Conservation (phyloP, 2,888 invertebrate genomes). For the Acanthosoma haemorrhoidale region DNA sequence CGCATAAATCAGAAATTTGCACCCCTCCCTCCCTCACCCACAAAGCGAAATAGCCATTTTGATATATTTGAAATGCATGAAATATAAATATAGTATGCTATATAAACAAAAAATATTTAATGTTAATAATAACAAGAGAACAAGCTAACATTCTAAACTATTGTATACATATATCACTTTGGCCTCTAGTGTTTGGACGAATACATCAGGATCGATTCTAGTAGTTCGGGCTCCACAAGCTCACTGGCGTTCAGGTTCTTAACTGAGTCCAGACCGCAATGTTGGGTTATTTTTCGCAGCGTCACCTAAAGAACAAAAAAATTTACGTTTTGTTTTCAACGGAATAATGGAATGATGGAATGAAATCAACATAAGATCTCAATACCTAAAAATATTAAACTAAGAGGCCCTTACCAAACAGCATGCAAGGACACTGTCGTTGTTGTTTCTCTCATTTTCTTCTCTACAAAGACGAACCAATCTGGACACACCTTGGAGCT, state of each 20-base stretch:
- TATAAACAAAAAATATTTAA: too few relatives aligned
- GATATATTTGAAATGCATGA: too few relatives aligned
- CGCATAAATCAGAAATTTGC: too few relatives aligned
- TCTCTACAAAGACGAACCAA: slow-evolving; percentile 65
- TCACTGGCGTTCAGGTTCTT: slow-evolving; percentile 61
- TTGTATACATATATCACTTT: not conserved
- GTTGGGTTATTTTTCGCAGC: slow-evolving; percentile 57
- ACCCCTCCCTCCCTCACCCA: too few relatives aligned
- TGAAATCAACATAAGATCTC: too few relatives aligned
- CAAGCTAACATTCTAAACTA: too few relatives aligned
- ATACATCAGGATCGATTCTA: slow-evolving; percentile 73
- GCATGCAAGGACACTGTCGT: slow-evolving; percentile 62
- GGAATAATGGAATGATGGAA: too few relatives aligned
- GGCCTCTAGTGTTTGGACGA: slow-evolving; percentile 57
- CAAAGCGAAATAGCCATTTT: too few relatives aligned
- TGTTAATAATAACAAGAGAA: too few relatives aligned
- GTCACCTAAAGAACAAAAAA: slow-evolving; percentile 53
- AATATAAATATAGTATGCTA: too few relatives aligned
- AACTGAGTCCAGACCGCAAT: slow-evolving; percentile 53
- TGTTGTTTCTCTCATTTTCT: slow-evolving; percentile 56
- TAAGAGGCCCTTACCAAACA: slow-evolving; percentile 52
- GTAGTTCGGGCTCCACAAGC: slow-evolving; percentile 65
- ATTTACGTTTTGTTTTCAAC: too few relatives aligned
- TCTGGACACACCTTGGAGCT: slow-evolving; percentile 60
- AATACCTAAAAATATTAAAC: not conserved